Conservation (phyloP, 2,797 vertebrate genomes). For the Ispidina lecontei region DNA sequence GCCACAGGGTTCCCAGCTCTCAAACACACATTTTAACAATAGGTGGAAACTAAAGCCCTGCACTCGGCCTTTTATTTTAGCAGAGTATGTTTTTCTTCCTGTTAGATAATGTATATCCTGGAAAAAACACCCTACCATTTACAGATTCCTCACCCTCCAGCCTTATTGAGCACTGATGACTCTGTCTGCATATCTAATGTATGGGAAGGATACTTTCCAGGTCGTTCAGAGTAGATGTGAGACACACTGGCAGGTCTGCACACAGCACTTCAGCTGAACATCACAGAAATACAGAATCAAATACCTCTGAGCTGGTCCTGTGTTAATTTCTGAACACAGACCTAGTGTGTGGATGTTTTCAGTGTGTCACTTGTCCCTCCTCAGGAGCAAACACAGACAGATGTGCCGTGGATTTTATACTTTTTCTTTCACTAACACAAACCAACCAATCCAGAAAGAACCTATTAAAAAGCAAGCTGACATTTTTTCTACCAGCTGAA, state of each 20-base stretch:
- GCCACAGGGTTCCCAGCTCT: not conserved
- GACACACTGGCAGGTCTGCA: not conserved
- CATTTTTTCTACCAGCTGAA: not conserved
- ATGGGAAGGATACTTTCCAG: not conserved
- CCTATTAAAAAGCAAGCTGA: not conserved
- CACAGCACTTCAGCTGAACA: not conserved
- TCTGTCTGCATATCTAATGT: not conserved
- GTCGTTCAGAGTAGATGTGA: accelerated
- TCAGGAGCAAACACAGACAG: not conserved
- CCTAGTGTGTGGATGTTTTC: not conserved
- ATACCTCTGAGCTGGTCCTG: not conserved
- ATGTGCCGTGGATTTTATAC: not conserved
- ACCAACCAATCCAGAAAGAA: not conserved
- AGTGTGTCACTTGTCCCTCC: not conserved
- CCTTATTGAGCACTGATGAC: not conserved
- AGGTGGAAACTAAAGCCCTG: not conserved
- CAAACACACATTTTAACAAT: not conserved
- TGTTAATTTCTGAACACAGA: not conserved
- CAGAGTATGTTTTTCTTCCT: constrained; percentile 7
- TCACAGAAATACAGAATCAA: not conserved
- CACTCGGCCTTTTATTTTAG: not conserved
- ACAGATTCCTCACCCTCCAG: not conserved
- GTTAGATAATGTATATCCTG: not conserved
- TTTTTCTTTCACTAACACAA: not conserved
- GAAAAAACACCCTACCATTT: not conserved